phyloP scores from a whole-genome alignment of 2,797 vertebrate species.

The Cirrhinus molitorella region DNA sequence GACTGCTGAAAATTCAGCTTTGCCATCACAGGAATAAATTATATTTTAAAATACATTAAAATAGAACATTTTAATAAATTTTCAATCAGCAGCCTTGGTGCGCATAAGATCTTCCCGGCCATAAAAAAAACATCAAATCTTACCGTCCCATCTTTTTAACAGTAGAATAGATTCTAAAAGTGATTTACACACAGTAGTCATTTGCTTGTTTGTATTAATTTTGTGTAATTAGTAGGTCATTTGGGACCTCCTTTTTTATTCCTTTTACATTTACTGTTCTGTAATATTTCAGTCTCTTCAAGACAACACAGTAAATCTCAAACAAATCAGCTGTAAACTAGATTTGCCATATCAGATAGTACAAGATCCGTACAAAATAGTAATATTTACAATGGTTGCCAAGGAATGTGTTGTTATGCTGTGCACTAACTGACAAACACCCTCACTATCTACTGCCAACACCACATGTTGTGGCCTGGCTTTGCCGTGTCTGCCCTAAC shows the following conservation, averaged over 20 bases:
- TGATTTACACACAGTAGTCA: too few species aligned
- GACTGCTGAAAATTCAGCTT: neutral
- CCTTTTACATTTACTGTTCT: neutral
- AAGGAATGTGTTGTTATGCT: neutral
- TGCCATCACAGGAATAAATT: neutral
- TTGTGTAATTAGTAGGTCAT: neutral
- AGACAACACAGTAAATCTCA: neutral
- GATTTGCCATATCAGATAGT: neutral
- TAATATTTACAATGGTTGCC: neutral
- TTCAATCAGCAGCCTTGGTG: neutral
- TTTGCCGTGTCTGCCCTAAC: slow-evolving; percentile 70
- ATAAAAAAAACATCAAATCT: neutral
- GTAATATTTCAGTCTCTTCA: neutral
- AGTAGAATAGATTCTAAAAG: too few species aligned
- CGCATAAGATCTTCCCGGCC: neutral
- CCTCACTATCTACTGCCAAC: slow-evolving; percentile 1
- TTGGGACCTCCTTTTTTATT: neutral
- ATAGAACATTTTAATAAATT: neutral
- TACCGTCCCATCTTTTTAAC: neutral
- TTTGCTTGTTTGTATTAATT: neutral
- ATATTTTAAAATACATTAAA: neutral
- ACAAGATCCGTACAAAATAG: neutral
- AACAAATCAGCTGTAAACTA: neutral
- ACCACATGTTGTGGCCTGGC: slow-evolving; percentile 15
- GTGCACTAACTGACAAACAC: slow-evolving; percentile 1